Conservation (phyloP, 2,888 invertebrate species). For the Zygothrica quintamaculata region DNA sequence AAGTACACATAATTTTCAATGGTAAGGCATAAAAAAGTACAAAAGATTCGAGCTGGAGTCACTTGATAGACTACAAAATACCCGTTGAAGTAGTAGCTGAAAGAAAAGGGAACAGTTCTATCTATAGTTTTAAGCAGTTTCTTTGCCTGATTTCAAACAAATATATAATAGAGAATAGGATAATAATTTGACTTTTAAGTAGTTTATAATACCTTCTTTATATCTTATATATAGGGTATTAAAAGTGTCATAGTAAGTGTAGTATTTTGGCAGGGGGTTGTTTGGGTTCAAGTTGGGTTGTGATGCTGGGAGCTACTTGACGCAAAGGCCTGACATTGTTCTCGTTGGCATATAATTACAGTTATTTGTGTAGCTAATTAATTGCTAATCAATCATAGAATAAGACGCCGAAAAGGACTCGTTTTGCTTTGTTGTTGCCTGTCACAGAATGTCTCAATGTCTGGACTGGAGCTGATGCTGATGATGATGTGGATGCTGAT, state of each 20-base stretch:
- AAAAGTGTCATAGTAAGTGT: conserved; percentile 22
- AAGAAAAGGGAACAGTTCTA: no score
- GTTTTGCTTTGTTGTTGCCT: conserved; percentile 53
- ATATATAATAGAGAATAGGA: no score
- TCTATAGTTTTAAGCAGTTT: no score
- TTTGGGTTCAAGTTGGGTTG: background rate
- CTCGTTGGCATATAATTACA: conserved; percentile 78
- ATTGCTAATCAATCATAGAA: conserved; percentile 84
- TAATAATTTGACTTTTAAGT: background rate
- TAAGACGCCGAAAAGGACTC: conserved; percentile 52
- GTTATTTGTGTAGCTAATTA: conserved; percentile 83
- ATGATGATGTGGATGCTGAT: conserved; percentile 36
- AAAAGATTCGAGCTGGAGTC: background rate
- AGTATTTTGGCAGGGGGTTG: conserved; percentile 7
- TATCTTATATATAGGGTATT: conserved; percentile 18
- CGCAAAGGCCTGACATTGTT: conserved; percentile 66
- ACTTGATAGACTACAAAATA: conserved; percentile 9
- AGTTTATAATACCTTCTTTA: conserved; percentile 2
- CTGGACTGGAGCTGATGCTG: conserved; percentile 20
- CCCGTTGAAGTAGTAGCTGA: conserved; percentile 19
- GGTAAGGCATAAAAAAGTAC: conserved; percentile 55
- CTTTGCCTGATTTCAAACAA: no score
- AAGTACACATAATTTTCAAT: conserved; percentile 67
- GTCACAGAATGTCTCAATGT: conserved; percentile 71
- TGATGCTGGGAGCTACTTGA: conserved; percentile 41